phyloP scores from a whole-genome alignment of 2,888 invertebrate species.

The Cephonodes hylas region DNA sequence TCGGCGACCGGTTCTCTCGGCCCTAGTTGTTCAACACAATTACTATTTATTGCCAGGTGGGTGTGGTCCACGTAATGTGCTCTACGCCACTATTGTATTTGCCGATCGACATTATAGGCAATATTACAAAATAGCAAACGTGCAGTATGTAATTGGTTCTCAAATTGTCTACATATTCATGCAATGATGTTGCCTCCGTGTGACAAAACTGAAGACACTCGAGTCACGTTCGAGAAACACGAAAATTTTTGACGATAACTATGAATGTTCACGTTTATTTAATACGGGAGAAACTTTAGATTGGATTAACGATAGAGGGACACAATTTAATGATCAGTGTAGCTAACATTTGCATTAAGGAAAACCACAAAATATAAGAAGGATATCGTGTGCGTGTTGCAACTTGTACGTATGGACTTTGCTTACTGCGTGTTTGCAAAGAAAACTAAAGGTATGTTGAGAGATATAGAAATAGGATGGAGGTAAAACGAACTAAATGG shows the following conservation, averaged over 20 bases:
- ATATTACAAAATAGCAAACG: background rate
- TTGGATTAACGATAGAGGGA: background rate
- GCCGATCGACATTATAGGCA: background rate
- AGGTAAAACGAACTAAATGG: too few relatives aligned
- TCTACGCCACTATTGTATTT: background rate
- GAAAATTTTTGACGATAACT: background rate
- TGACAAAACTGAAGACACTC: background rate
- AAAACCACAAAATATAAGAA: background rate
- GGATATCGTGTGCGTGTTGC: background rate
- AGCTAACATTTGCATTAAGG: background rate
- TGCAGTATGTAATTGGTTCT: background rate
- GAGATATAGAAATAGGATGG: background rate
- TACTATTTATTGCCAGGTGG: slow-evolving; percentile 8
- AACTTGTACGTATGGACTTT: background rate
- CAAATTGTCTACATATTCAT: background rate
- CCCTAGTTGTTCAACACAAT: slow-evolving; percentile 1
- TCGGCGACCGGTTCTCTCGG: slow-evolving; percentile 1
- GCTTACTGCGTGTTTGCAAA: background rate
- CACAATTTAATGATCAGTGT: background rate
- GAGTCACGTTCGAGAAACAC: background rate
- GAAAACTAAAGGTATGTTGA: too few relatives aligned
- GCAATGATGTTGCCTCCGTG: background rate
- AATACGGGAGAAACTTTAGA: background rate
- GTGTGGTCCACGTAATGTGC: slow-evolving; percentile 1
- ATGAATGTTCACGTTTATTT: background rate